A percentile compares a stretch with the other conserved stretches of the same genome.
Evolutionary conservation across 2,113 vertebrate species (phyloP).

Genomic region (Halichoeres trimaculatus): DNA sequence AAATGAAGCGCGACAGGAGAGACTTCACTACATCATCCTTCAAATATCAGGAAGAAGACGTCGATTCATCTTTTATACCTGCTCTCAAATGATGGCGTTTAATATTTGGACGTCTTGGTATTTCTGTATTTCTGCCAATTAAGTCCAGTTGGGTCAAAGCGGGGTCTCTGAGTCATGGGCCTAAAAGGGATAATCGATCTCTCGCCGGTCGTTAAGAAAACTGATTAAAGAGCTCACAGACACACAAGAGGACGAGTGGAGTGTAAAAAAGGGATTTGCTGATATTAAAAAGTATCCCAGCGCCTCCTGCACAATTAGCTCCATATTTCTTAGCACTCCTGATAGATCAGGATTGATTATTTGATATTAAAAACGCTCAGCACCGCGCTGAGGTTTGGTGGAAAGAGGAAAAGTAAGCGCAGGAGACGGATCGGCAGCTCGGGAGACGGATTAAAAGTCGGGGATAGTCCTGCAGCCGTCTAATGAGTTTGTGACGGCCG

Average conservation of each 20-base stretch:
- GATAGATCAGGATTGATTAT: constrained; percentile 31
- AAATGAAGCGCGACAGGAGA: no score
- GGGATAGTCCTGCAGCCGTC: constrained; percentile 20
- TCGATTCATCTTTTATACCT: no score
- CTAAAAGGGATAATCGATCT: constrained; percentile 10
- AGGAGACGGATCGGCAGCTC: constrained; percentile 18
- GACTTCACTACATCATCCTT: no score
- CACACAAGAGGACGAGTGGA: constrained; percentile 7
- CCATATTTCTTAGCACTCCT: constrained; percentile 12
- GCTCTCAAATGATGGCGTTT: no score
- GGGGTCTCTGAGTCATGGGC: neutral
- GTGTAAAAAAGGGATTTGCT: constrained; percentile 9
- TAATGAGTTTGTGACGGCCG: constrained; percentile 56
- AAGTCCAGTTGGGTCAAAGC: neutral
- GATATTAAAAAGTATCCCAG: constrained; percentile 35
- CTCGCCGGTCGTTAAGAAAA: constrained; percentile 11
- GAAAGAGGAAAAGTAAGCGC: constrained; percentile 5
- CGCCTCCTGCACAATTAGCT: constrained; percentile 19
- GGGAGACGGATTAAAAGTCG: constrained; percentile 30
- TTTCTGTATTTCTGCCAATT: no score
- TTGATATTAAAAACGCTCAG: constrained; percentile 35
- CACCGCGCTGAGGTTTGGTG: neutral
- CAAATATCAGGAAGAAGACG: no score
- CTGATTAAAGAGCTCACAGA: constrained; percentile 4
- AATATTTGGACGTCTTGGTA: no score